A percentile compares a stretch with the other conserved stretches of the same genome.
Conservation (phyloP, 1,140 invertebrate genomes). For the Euglossa dilemma region DNA sequence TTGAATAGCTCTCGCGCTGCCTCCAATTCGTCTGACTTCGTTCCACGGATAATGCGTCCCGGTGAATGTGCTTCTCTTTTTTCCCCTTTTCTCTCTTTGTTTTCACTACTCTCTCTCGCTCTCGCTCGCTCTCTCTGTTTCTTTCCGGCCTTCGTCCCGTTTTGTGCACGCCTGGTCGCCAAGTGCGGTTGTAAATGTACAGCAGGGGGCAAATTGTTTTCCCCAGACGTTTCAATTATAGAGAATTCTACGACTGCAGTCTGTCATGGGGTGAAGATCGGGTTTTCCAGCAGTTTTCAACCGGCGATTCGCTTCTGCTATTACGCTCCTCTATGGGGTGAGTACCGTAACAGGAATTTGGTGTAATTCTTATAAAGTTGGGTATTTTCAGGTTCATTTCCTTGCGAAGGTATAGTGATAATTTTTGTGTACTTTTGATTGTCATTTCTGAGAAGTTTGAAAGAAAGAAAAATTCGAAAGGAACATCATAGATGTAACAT, state of each 20-base stretch:
- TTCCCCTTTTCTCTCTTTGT: background rate
- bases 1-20: constrained; percentile 14
- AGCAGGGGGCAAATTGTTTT: constrained; percentile 1
- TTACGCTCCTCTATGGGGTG: too few relatives aligned
- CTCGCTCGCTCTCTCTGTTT: background rate
- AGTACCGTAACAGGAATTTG: too few relatives aligned
- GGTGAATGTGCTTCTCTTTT: background rate
- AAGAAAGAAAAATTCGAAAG: too few relatives aligned
- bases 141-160: background rate
- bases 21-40: constrained; percentile 26
- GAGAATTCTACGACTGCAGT: background rate
- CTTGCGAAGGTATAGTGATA: too few relatives aligned
- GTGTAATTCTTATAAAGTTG: too few relatives aligned
- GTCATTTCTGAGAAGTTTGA: too few relatives aligned
- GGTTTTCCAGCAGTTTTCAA: background rate
- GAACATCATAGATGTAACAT: too few relatives aligned
- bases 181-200: constrained; percentile 16
- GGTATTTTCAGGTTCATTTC: too few relatives aligned
- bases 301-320: too few relatives aligned
- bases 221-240: background rate
- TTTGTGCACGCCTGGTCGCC: background rate
- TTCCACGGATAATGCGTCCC: constrained; percentile 11
- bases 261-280: background rate
- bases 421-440: too few relatives aligned
- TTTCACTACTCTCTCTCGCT: too few relatives aligned